A percentile compares a stretch with the other conserved stretches of the same genome.
phyloP scores from a whole-genome alignment of 2,113 vertebrate genomes.

The Mustela lutreola region DNA sequence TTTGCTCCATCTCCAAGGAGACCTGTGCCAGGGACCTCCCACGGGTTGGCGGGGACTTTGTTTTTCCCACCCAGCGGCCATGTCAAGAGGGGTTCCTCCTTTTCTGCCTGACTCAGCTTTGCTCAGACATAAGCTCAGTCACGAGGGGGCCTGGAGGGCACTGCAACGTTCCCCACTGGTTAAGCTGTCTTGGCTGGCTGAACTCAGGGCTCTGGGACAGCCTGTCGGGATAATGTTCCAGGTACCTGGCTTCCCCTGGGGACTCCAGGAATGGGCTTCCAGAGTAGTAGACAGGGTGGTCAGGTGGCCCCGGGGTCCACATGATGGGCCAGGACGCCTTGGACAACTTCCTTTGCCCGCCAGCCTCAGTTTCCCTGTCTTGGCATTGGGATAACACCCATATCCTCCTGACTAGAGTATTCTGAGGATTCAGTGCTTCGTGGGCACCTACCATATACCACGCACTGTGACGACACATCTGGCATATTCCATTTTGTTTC shows the following conservation, averaged over 20 bases:
- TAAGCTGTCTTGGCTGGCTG: neutral
- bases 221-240: neutral
- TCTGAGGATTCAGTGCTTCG: neutral
- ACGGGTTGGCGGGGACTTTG: neutral
- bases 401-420: accelerated
- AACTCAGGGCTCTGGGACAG: neutral
- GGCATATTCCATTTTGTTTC: neutral
- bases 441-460: neutral
- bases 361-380: neutral
- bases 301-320: neutral
- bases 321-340: neutral
- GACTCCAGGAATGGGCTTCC: neutral
- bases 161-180: neutral
- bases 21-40: neutral
- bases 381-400: neutral
- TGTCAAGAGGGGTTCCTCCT: neutral
- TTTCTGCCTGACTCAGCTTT: neutral
- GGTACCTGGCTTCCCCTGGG: neutral
- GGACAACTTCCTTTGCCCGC: neutral
- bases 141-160: neutral
- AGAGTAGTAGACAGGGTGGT: neutral
- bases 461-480: accelerated
- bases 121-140: neutral
- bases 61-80: neutral
- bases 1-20: neutral